Evolutionary conservation across 2,888 invertebrate species (phyloP).

Genomic region (Teinopalpus imperialis): DNA sequence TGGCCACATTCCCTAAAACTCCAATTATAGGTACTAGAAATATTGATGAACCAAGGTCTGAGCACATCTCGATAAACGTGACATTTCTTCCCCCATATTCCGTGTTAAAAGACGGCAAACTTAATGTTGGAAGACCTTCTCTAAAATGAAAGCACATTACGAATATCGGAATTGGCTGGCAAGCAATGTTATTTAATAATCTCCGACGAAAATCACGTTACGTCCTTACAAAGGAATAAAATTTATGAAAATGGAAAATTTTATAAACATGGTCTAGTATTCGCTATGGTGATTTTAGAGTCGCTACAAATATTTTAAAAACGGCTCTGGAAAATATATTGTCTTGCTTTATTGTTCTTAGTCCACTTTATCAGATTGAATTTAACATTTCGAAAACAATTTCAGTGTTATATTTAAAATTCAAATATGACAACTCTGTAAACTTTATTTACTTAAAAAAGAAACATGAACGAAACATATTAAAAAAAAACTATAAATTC

Average conservation of each 20-base stretch:
- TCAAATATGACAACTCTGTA: no score
- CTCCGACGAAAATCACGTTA: constrained; percentile 6
- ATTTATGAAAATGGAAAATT: constrained; percentile 3
- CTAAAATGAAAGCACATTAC: constrained; percentile 47
- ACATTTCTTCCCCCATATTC: constrained; percentile 80
- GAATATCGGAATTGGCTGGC: constrained; percentile 16
- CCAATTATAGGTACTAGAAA: constrained; percentile 94
- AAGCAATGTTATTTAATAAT: constrained; percentile 19
- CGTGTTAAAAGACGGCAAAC: constrained; percentile 87
- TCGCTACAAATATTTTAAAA: no score
- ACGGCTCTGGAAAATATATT: no score
- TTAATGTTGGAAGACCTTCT: constrained; percentile 87
- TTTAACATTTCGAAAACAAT: not conserved
- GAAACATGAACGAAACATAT: no score
- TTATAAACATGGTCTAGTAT: no score
- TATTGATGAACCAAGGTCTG: constrained; percentile 92
- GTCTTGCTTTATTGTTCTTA: no score
- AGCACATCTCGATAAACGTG: constrained; percentile 86
- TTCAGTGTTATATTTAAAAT: no score
- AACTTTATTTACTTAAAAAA: not conserved
- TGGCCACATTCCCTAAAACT: constrained; percentile 96
- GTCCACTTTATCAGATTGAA: no score
- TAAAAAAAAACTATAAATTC: not conserved
- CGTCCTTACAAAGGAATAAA: constrained; percentile 4
- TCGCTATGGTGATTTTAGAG: no score